Evolutionary conservation across 2,888 invertebrate genomes (phyloP), one percentile per base, ranked within the genome.

Genomic region (Bursaphelenchus okinawaensis): DNA sequence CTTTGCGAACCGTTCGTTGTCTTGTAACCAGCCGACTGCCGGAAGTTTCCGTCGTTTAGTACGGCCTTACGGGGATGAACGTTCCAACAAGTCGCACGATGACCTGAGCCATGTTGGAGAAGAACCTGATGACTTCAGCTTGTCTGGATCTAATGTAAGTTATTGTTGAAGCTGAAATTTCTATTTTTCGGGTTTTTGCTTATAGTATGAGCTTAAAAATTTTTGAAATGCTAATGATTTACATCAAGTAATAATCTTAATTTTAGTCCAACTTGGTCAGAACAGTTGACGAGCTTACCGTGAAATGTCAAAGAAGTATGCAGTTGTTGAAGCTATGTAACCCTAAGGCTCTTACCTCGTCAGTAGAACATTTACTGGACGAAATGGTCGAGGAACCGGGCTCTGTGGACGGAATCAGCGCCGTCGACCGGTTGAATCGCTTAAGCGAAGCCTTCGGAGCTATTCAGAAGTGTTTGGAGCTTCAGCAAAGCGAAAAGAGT

Each of bases 251-350:
- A 67, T 23, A 8, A 7, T 40, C 24, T 51, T 67, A 64, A 64
- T 66, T 65, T 71, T 50, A 73, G 68, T 56, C 27, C 26, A 73
- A 68, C 27, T 56, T 77, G 55, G 69, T 70, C 4, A 66, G 68
- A 55, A 74, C 78, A 7, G 79, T 81, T 6, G 81, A 81, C 65
- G 74, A 77, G 62, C 68, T 81, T 2, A 80, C 79, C 9, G 70
- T 73, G 55, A 81, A 81, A 66, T 81, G 81, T 67, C 77, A 81
- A 56, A 77, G 76, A 68, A 76, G 75, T 57, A 81, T 81, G 28
- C 81, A 77, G 55, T 64, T 81, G 12, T 76, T 81, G 31, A 67
- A 75, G 75, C 31, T 71, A 29, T 76, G 70, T 55, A 76, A 72
- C 51, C 67, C 68, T 29, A 66, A 72, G 52, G 57, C 72, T 16